phyloP scores from a whole-genome alignment of 64 coral and sea anemone species.

The Montipora foliosa region DNA sequence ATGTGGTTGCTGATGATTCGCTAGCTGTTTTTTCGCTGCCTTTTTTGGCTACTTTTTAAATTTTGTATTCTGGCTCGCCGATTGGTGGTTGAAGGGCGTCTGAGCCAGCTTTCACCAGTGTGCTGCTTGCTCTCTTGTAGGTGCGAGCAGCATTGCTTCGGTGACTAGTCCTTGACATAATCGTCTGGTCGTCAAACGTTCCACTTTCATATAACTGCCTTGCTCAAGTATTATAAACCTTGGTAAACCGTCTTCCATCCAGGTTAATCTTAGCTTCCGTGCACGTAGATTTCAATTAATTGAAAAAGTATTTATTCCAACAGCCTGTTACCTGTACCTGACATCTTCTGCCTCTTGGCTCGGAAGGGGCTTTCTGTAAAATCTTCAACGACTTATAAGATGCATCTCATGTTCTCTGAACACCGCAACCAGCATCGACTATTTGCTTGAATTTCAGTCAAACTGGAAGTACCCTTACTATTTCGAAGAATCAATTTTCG shows the following conservation, averaged over 20 bases:
- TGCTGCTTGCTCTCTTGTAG: not conserved
- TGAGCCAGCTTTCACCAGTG: not conserved
- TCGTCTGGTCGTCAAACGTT: slow-evolving; percentile 2
- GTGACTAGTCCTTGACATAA: not conserved
- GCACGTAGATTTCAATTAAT: slow-evolving; percentile 29
- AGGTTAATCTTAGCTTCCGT: slow-evolving; percentile 11
- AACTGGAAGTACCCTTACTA: not conserved
- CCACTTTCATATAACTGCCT: slow-evolving; percentile 4
- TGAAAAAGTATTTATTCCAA: slow-evolving; percentile 40
- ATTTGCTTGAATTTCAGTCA: not conserved
- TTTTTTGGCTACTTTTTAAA: too few relatives aligned
- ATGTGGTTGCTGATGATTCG: too few relatives aligned
- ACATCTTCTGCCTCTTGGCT: not conserved
- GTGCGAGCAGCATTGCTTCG: too few relatives aligned
- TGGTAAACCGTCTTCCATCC: slow-evolving; percentile 13
- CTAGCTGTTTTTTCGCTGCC: too few relatives aligned
- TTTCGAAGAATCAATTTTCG: not conserved
- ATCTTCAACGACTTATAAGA: slow-evolving; percentile 20
- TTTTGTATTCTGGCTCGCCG: too few relatives aligned
- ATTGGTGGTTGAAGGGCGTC: not conserved
- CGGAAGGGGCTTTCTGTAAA: slow-evolving; percentile 37
- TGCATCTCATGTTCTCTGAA: not conserved
- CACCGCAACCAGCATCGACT: too few relatives aligned
- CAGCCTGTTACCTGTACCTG: not conserved
- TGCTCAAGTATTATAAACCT: not conserved